Evolutionary conservation across 2,888 invertebrate species (phyloP).

Genomic region (Atrina japonica): DNA sequence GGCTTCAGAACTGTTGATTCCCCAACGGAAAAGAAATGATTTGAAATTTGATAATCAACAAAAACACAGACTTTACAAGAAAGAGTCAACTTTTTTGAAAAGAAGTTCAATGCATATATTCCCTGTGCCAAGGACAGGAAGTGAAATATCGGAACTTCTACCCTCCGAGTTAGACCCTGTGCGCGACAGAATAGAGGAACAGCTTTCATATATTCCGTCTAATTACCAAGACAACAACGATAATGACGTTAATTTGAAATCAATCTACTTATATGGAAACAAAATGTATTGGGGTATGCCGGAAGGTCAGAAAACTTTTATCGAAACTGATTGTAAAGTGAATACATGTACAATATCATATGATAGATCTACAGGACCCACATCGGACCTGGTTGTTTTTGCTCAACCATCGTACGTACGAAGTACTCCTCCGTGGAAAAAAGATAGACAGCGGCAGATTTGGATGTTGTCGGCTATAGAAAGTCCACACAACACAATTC

Average conservation of each 20-base stretch:
- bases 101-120: no score
- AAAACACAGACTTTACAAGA: no score
- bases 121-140: no score
- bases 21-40: no score
- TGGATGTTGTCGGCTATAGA: slow-evolving; percentile 39
- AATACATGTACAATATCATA: slow-evolving; percentile 31
- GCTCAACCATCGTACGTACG: slow-evolving; percentile 34
- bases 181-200: slow-evolving; percentile 33
- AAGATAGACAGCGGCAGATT: slow-evolving; percentile 25
- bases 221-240: no score
- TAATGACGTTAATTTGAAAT: slow-evolving; percentile 6
- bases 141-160: slow-evolving; percentile 6
- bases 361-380: slow-evolving; percentile 13
- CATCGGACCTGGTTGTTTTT: slow-evolving; percentile 35
- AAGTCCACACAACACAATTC: slow-evolving; percentile 23
- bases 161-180: slow-evolving; percentile 12
- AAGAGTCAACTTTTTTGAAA: no score
- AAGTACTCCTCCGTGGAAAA: slow-evolving; percentile 24
- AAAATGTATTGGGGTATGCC: slow-evolving; percentile 14
- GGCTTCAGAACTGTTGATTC: no score
- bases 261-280: slow-evolving; percentile 30
- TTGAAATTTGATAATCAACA: no score
- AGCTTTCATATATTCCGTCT: slow-evolving; percentile 31
- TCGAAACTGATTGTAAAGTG: slow-evolving; percentile 23
- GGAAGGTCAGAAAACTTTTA: slow-evolving; percentile 20